phyloP scores from a whole-genome alignment of 2,797 vertebrate species.

The Triplophysa yarkandensis region DNA sequence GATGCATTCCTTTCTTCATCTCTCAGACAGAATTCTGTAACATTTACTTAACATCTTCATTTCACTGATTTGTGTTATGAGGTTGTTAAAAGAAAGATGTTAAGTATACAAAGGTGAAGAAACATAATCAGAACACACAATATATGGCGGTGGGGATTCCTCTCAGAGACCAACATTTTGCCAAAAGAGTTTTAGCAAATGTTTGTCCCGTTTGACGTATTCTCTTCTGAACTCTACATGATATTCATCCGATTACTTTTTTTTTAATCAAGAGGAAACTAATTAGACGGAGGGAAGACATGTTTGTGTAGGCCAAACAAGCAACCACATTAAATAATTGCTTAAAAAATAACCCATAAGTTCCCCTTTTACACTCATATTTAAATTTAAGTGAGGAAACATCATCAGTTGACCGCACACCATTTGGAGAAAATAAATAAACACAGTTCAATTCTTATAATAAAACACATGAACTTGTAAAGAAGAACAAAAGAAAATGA shows the following conservation, averaged over 20 bases:
- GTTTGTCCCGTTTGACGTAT: no score
- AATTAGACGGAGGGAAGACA: no score
- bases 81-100: neutral
- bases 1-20: neutral
- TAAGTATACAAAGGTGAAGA: constrained; percentile 17
- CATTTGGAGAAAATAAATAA: neutral
- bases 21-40: neutral
- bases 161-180: no score
- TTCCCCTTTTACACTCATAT: constrained; percentile 22
- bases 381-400: constrained; percentile 22
- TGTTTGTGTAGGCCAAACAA: no score
- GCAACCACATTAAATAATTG: no score
- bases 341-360: neutral
- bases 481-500: no score
- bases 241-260: no score
- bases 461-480: no score
- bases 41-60: neutral
- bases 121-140: neutral
- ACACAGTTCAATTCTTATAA: no score
- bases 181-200: no score
- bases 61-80: constrained; percentile 37
- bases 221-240: no score
- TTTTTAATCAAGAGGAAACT: no score
- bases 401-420: neutral
- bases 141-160: neutral